Conservation (phyloP, 2,888 invertebrate genomes). For the Himalopsyche tibetana region DNA sequence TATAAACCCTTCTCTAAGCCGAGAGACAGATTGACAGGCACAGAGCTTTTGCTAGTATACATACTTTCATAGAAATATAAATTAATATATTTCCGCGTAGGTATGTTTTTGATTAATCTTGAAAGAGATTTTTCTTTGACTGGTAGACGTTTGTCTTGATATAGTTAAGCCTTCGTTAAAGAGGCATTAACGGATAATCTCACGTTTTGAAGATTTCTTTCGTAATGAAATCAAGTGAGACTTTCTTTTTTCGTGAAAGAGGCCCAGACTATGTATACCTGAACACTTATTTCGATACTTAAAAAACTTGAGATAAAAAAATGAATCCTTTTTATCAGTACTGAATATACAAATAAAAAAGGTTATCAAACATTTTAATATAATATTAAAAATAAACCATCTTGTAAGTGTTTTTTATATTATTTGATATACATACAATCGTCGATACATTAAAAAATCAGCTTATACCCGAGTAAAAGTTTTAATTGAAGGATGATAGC, state of each 20-base stretch:
- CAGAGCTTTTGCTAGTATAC: not conserved
- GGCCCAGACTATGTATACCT: not conserved
- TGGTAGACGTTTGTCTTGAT: constrained; percentile 10
- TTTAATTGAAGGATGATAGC: too few relatives aligned
- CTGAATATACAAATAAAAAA: too few relatives aligned
- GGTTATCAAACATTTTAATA: too few relatives aligned
- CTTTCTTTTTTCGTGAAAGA: not conserved
- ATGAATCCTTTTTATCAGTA: too few relatives aligned
- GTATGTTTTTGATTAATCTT: constrained; percentile 4
- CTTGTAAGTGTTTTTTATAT: too few relatives aligned
- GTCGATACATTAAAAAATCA: too few relatives aligned
- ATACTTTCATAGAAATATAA: not conserved
- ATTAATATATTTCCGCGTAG: not conserved
- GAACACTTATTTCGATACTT: not conserved
- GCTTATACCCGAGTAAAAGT: too few relatives aligned
- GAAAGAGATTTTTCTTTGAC: constrained; percentile 25
- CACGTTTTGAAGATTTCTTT: constrained; percentile 19
- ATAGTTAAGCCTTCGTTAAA: constrained; percentile 2
- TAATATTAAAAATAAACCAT: too few relatives aligned
- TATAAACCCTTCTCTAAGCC: not conserved
- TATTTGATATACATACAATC: too few relatives aligned
- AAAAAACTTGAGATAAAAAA: too few relatives aligned
- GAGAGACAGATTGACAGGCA: constrained; percentile 14
- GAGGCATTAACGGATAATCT: not conserved
- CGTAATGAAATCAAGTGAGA: not conserved